Evolutionary conservation across 2,797 vertebrate species (phyloP).

Genomic region (Carapus acus): DNA sequence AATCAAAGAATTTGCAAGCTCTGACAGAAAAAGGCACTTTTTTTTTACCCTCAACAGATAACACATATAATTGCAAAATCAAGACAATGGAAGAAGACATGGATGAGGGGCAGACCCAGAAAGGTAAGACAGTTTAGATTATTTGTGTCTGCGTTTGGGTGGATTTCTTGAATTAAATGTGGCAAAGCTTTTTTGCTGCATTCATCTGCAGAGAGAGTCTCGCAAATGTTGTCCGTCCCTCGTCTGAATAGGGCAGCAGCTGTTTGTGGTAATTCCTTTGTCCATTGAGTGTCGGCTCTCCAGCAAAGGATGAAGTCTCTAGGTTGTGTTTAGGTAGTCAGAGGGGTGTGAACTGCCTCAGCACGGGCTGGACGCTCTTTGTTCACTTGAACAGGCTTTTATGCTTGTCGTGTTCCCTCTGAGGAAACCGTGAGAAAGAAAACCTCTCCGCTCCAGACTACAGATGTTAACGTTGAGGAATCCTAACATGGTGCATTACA

Average conservation of each 20-base stretch:
- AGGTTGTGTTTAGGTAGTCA: constrained; percentile 34
- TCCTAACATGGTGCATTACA: constrained; percentile 18
- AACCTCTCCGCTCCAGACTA: constrained; percentile 24
- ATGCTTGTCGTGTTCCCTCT: constrained; percentile 53
- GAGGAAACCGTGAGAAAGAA: constrained; percentile 35
- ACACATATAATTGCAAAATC: constrained; percentile 55
- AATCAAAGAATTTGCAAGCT: constrained; percentile 61
- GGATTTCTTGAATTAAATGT: constrained; percentile 23
- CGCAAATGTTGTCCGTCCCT: constrained; percentile 38
- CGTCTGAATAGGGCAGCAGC: constrained; percentile 49
- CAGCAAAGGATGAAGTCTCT: constrained; percentile 44
- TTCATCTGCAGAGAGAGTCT: constrained; percentile 28
- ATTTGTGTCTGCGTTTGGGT: constrained; percentile 13
- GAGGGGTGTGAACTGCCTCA: constrained; percentile 59
- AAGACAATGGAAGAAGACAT: constrained; percentile 96
- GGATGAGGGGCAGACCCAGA: constrained; percentile 98
- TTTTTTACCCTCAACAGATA: too few relatives aligned
- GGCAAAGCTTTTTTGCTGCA: constrained; percentile 31
- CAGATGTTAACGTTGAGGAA: constrained; percentile 35
- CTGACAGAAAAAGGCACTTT: constrained; percentile 56
- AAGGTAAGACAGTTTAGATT: constrained; percentile 76
- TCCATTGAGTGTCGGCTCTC: constrained; percentile 57
- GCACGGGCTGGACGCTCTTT: constrained; percentile 62
- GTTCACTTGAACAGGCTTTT: constrained; percentile 65
- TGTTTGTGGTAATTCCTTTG: constrained; percentile 64